Percentiles rank a stretch among this genome's conserved stretches.
Conservation (phyloP, 2,888 invertebrate species). For the Endomychus coccineus region DNA sequence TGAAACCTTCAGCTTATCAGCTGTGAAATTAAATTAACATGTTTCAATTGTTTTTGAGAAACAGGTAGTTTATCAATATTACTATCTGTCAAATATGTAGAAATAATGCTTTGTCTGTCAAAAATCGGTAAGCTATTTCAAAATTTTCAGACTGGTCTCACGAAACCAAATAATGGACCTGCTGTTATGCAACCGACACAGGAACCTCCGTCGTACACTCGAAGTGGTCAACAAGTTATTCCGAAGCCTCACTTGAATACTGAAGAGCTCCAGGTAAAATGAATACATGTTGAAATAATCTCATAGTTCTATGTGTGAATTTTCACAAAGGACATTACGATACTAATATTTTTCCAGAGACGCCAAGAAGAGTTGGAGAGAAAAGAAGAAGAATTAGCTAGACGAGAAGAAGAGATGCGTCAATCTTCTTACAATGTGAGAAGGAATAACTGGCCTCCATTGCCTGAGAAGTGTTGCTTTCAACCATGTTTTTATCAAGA, state of each 20-base stretch:
- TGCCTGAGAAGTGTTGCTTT: constrained; percentile 86
- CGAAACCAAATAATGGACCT: constrained; percentile 51
- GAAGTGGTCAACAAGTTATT: constrained; percentile 54
- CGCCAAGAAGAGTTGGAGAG: constrained; percentile 85
- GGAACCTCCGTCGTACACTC: constrained; percentile 59
- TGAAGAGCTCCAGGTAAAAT: constrained; percentile 68
- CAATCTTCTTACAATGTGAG: constrained; percentile 56
- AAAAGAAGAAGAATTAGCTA: constrained; percentile 81
- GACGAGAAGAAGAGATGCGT: constrained; percentile 80
- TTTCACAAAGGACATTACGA: no score
- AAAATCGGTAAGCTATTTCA: not conserved
- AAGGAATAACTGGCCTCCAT: constrained; percentile 97
- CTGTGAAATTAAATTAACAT: no score
- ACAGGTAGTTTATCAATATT: no score
- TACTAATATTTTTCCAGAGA: constrained; percentile 47
- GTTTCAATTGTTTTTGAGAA: no score
- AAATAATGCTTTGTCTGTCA: not conserved
- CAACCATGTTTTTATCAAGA: constrained; percentile 99
- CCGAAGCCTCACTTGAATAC: constrained; percentile 52
- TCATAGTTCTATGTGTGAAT: not conserved
- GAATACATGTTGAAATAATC: no score
- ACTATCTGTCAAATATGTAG: no score
- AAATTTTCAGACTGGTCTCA: not conserved
- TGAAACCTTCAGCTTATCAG: no score
- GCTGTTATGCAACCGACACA: constrained; percentile 79